Percentiles rank a stretch among this genome's conserved stretches.
phyloP scores from a whole-genome alignment of 2,797 vertebrate genomes.

The Nyctalus aviator region DNA sequence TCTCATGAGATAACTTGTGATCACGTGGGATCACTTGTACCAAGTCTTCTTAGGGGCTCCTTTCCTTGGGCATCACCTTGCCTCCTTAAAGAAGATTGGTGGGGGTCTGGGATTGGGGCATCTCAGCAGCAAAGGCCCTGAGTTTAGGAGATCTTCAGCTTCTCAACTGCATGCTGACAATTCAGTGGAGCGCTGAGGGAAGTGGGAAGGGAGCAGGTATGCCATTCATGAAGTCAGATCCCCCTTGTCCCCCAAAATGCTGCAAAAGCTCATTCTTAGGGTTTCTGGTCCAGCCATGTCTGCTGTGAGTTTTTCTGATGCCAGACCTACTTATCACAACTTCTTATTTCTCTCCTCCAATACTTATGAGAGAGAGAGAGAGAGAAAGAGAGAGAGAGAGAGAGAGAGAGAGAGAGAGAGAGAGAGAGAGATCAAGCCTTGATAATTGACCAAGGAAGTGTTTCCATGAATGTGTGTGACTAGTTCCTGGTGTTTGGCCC shows the following conservation, averaged over 20 bases:
- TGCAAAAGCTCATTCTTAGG: neutral
- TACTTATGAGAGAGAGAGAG: too few species aligned
- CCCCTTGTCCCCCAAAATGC: too few species aligned
- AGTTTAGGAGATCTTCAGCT: neutral
- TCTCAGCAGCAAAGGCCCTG: neutral
- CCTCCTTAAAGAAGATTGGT: neutral
- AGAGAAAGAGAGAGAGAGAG: too few species aligned
- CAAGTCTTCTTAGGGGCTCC: neutral
- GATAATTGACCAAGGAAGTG: too few species aligned
- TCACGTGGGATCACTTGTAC: neutral
- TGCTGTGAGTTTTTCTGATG: neutral
- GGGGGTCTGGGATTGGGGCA: neutral
- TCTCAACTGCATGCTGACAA: neutral
- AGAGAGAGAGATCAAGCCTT: neutral
- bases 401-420: too few species aligned
- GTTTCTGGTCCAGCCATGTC: fast-evolving
- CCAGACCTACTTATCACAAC: neutral
- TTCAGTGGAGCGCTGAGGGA: neutral
- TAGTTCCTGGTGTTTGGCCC: neutral
- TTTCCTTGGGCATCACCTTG: neutral
- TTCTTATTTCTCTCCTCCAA: neutral
- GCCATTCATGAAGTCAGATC: neutral
- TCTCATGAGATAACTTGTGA: neutral
- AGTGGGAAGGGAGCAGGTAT: neutral
- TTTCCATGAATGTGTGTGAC: neutral